Evolutionary conservation across 2,888 invertebrate genomes (phyloP), one percentile per base, ranked within the genome.

Genomic region (Chrysomela aeneicollis): DNA sequence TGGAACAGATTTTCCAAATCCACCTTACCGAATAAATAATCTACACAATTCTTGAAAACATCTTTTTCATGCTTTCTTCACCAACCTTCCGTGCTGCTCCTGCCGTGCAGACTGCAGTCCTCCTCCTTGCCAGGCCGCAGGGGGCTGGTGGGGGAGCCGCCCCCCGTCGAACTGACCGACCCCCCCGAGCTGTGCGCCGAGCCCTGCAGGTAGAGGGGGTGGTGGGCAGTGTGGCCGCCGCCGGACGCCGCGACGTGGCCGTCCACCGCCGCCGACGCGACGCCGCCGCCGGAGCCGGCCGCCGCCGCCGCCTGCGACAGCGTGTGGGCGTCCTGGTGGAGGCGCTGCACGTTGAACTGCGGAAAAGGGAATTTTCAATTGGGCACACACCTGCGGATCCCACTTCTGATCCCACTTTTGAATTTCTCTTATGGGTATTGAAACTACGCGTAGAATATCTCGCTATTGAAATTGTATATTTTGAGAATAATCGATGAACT

Each of bases 71-170:
- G n/a, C n/a, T n/a, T n/a, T n/a, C n/a, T n/a, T n/a, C n/a, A 58
- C 69, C 64, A 66, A 87, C 87, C 87, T 77, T 88, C 88, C 9
- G 87, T 86, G 79, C 87, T 87, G 80, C 87, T 85, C 72, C 88
- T 84, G 37, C 87, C 87, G 77, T 87, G 87, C 73, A 87, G 82
- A 68, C 87, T 86, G 70, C 87, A 85, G 73, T 88, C 87, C 78
- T 89, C 89, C 81, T 89, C 89, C 81, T 89, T 88, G 78, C 88
- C 85, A 66, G 87, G 85, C 69, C 83, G 73, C 42, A 82, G 78
- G n/a, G 83, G 83, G 71, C 83, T 83, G 37, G 79, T 80, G 2
- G 84, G 83, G 3, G 82, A 82, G 22, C 81, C 81, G 42, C 82
- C 83, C 8, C 83, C 82, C 32, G 84, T 82, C 15, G 84, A 83